Evolutionary conservation across 1,140 invertebrate genomes (phyloP).

Genomic region (Lordiphosa clarofinis): DNA sequence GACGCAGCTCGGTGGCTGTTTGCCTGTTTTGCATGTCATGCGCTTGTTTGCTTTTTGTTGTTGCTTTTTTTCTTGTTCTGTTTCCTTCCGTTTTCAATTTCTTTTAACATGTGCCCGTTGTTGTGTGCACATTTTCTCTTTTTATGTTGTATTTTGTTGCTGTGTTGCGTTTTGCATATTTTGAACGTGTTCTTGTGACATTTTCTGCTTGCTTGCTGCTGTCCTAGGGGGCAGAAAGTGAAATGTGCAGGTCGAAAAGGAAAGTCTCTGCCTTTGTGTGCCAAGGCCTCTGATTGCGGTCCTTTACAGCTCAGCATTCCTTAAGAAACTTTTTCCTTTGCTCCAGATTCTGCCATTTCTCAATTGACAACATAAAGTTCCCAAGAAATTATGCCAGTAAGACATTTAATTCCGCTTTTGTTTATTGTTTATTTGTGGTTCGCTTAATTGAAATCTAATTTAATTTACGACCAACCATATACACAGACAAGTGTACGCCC

Average conservation of each 20-base stretch:
- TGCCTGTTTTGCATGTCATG: constrained; percentile 72
- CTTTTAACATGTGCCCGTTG: constrained; percentile 44
- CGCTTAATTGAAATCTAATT: constrained; percentile 66
- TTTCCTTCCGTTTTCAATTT: constrained; percentile 75
- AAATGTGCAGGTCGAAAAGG: constrained; percentile 1
- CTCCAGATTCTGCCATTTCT: constrained; percentile 28
- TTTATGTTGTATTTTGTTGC: constrained; percentile 1
- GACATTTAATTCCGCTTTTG: constrained; percentile 15
- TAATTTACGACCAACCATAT: constrained; percentile 51
- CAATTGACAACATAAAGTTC: constrained; percentile 16
- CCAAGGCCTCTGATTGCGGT: constrained; percentile 42
- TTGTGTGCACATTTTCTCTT: constrained; percentile 13
- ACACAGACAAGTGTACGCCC: constrained; percentile 15
- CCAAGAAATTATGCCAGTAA: not conserved
- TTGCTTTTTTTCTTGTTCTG: constrained; percentile 24
- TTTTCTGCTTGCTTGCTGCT: constrained; percentile 35
- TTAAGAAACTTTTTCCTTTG: constrained; percentile 44
- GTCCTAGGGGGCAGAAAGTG: constrained; percentile 25
- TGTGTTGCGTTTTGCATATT: constrained; percentile 39
- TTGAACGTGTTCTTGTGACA: constrained; percentile 55
- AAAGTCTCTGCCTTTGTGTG: constrained; percentile 30
- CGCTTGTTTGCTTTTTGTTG: constrained; percentile 69
- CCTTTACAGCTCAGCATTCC: constrained; percentile 22
- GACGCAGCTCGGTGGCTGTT: constrained; percentile 31
- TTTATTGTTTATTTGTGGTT: constrained; percentile 39